Evolutionary conservation across 2,113 vertebrate genomes (phyloP).

Genomic region (Ceyx cyanopectus): DNA sequence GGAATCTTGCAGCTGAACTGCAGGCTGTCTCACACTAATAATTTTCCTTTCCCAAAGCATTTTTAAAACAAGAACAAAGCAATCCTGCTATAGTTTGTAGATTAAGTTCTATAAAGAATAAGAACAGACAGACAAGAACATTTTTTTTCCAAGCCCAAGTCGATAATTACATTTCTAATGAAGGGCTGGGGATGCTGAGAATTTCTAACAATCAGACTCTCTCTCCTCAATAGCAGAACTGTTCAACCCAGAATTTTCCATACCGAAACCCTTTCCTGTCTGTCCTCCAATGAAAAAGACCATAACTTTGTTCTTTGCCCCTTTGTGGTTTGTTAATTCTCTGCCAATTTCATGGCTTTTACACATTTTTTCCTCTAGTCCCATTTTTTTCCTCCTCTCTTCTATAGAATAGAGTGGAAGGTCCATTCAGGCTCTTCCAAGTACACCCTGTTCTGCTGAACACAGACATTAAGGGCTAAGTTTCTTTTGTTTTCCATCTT

Average conservation of each 20-base stretch:
- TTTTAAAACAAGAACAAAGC: neutral
- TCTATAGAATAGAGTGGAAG: neutral
- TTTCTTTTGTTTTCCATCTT: neutral
- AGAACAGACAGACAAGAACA: neutral
- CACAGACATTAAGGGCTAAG: neutral
- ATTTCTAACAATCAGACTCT: neutral
- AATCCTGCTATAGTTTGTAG: neutral
- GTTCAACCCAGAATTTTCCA: neutral
- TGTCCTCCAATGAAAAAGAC: neutral
- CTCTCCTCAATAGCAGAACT: neutral
- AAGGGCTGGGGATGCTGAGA: neutral
- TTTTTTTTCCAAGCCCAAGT: neutral
- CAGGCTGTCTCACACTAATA: neutral
- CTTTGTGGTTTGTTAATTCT: neutral
- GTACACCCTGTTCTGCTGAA: neutral
- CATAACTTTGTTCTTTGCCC: neutral
- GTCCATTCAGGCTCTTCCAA: neutral
- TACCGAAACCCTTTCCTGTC: neutral
- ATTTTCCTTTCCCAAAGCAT: neutral
- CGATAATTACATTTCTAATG: neutral
- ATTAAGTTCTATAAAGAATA: neutral
- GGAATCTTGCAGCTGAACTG: neutral
- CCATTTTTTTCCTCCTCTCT: neutral
- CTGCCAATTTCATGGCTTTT: neutral
- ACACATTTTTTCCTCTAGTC: neutral